Conservation (phyloP, 2,113 vertebrate species). For the Psammodynastes pulverulentus region DNA sequence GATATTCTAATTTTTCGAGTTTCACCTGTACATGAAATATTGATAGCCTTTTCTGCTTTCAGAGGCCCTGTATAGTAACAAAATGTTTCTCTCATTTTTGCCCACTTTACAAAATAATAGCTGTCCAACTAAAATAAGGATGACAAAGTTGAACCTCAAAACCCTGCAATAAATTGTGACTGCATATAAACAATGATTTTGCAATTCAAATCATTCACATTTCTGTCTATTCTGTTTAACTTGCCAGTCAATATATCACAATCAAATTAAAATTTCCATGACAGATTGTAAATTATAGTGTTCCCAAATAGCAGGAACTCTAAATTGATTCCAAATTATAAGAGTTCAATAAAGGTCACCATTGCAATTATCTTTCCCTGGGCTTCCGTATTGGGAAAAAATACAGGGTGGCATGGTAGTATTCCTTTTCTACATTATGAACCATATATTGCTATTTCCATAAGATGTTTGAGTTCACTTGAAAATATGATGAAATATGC, state of each 20-base stretch:
- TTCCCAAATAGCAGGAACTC: constrained; percentile 50
- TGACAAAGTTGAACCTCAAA: constrained; percentile 39
- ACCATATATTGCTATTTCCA: neutral
- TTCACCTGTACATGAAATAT: neutral
- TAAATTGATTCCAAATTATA: constrained; percentile 48
- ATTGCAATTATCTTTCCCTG: constrained; percentile 29
- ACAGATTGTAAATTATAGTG: constrained; percentile 58
- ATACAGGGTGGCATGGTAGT: constrained; percentile 15
- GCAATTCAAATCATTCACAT: constrained; percentile 20
- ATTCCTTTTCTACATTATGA: constrained; percentile 25
- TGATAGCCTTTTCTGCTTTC: neutral
- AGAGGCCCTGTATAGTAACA: neutral
- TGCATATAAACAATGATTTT: constrained; percentile 36
- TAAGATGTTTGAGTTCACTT: neutral
- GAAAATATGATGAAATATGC: neutral
- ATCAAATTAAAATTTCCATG: constrained; percentile 57
- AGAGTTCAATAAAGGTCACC: constrained; percentile 48
- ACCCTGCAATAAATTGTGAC: constrained; percentile 41
- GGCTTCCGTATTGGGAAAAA: constrained; percentile 25
- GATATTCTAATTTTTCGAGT: too few relatives aligned
- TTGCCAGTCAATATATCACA: constrained; percentile 58
- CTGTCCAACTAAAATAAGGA: constrained; percentile 20
- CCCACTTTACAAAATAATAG: constrained; percentile 20
- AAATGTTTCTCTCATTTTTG: neutral
- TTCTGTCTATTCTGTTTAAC: constrained; percentile 13